phyloP scores from a whole-genome alignment of 2,888 invertebrate genomes.

The Pseudococcus viburni region DNA sequence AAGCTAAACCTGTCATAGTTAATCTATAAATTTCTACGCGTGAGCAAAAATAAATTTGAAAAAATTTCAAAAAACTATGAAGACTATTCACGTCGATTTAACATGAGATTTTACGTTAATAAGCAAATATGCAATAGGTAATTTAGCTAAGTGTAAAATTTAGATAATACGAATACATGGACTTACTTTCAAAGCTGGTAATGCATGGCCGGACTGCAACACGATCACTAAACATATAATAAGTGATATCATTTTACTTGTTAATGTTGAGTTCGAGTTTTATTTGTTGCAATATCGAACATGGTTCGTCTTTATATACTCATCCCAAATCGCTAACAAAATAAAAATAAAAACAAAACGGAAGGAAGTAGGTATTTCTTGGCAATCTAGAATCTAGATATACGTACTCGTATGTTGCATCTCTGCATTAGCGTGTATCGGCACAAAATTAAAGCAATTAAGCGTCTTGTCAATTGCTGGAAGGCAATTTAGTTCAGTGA shows the following conservation, averaged over 20 bases:
- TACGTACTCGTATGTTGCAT: constrained; percentile 20
- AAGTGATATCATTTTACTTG: constrained; percentile 34
- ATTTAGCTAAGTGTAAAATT: neutral
- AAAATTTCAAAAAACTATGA: no score
- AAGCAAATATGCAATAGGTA: no score
- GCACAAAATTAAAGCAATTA: constrained; percentile 55
- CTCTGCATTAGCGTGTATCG: constrained; percentile 27
- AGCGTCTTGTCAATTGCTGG: constrained; percentile 57
- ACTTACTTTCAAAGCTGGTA: constrained; percentile 46
- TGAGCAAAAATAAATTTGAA: no score
- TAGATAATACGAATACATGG: neutral
- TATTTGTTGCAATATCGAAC: neutral
- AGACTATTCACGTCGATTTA: no score
- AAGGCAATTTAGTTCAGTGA: constrained; percentile 43
- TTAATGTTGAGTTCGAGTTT: neutral
- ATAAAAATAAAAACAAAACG: constrained; percentile 45
- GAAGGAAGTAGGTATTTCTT: constrained; percentile 35
- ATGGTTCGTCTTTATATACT: neutral
- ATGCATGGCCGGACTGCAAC: constrained; percentile 35
- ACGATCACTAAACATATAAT: constrained; percentile 53
- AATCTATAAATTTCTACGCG: no score
- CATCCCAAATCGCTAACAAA: neutral
- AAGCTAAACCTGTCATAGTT: no score
- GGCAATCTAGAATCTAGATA: constrained; percentile 39
- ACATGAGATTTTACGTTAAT: no score